Evolutionary conservation across 2,113 vertebrate species (phyloP).

Genomic region (Sinocyclocheilus anophthalmus): DNA sequence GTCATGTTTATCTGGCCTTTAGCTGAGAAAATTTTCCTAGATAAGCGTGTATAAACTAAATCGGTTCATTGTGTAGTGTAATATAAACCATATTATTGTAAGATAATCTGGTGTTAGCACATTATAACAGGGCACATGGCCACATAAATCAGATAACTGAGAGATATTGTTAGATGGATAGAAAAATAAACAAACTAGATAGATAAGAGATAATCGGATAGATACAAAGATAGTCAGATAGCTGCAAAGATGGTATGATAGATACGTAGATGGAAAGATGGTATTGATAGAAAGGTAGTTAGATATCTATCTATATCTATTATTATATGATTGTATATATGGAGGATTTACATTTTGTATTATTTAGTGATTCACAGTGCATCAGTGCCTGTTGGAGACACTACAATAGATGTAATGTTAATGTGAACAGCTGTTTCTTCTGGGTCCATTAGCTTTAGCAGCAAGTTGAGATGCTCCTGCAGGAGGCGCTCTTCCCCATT

Average conservation of each 20-base stretch:
- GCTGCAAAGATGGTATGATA: neutral
- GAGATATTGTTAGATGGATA: neutral
- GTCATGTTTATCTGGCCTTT: slow-evolving; percentile 15
- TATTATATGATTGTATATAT: no score
- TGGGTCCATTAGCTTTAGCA: neutral
- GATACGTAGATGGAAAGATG: no score
- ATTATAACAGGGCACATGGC: neutral
- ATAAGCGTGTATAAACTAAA: neutral
- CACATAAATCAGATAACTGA: neutral
- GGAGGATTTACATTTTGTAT: no score
- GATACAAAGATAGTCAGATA: no score
- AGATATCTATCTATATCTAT: no score
- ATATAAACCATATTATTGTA: neutral
- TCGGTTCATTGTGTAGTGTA: neutral
- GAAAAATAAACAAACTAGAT: no score
- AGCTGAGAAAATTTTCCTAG: slow-evolving; percentile 13
- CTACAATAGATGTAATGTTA: no score
- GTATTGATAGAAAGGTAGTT: no score
- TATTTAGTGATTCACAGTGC: no score
- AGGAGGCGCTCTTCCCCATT: slow-evolving; percentile 36
- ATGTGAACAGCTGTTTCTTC: neutral
- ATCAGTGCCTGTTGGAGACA: no score
- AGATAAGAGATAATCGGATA: no score
- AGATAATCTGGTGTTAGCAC: neutral
- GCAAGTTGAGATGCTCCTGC: neutral